Evolutionary conservation across 2,797 vertebrate genomes (phyloP).

Genomic region (Stomatorhinus walkeri): DNA sequence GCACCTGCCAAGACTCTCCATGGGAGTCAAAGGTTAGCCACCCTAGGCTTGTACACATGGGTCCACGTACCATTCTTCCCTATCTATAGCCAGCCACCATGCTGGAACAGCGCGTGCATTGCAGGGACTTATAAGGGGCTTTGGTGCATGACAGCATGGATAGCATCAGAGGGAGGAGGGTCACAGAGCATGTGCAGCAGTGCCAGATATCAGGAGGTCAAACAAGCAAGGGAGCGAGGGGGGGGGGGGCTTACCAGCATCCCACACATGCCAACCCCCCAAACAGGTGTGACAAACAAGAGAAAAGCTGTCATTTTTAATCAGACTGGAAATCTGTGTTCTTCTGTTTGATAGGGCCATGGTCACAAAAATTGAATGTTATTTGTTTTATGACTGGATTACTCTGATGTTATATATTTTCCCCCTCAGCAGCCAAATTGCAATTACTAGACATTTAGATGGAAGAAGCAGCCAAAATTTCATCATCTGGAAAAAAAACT

Average conservation of each 20-base stretch:
- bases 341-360: not conserved
- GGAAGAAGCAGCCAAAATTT: slow-evolving; percentile 40
- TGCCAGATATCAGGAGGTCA: slow-evolving; percentile 15
- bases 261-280: slow-evolving; percentile 20
- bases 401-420: not conserved
- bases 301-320: not conserved
- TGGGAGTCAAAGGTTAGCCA: slow-evolving; percentile 8
- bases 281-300: not conserved
- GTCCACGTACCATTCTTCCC: not conserved
- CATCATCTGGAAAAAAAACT: slow-evolving; percentile 40
- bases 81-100: not conserved
- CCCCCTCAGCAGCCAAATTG: slow-evolving; percentile 40
- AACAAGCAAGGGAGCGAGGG: slow-evolving; percentile 28
- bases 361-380: not conserved
- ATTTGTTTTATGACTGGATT: not conserved
- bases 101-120: not conserved
- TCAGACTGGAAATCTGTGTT: not conserved
- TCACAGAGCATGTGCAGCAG: not conserved
- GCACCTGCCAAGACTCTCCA: slow-evolving; percentile 13
- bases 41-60: slow-evolving; percentile 16
- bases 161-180: not conserved
- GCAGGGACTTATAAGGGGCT: not conserved
- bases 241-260: slow-evolving; percentile 9
- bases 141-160: not conserved
- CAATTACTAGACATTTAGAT: slow-evolving; percentile 35